phyloP scores from a whole-genome alignment of 2,797 vertebrate genomes.

The Silurus aristotelis region DNA sequence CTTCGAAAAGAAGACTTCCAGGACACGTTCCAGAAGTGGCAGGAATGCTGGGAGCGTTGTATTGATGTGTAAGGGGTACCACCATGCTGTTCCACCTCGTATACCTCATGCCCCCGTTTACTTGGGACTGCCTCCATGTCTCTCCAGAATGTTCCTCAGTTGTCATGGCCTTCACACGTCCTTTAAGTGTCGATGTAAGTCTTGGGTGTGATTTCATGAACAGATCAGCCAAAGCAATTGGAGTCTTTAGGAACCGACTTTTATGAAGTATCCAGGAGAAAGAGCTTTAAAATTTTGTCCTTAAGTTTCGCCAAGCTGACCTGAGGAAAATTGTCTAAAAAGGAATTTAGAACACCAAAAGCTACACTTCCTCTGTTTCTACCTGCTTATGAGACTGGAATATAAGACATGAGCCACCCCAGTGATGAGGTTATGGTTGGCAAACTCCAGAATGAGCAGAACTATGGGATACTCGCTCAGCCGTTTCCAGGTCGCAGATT shows the following conservation, averaged over 20 bases:
- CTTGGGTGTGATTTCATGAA: not conserved
- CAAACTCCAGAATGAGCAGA: conserved; percentile 83
- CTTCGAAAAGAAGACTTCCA: too few relatives aligned
- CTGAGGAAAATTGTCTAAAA: too few relatives aligned
- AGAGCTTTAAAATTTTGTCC: not conserved
- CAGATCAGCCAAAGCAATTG: not conserved
- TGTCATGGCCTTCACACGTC: not conserved
- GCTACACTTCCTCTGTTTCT: conserved; percentile 19
- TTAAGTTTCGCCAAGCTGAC: not conserved
- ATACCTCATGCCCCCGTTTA: not conserved
- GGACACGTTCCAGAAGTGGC: too few relatives aligned
- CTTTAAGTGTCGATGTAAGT: not conserved
- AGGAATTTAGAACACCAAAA: too few relatives aligned
- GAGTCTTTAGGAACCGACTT: not conserved
- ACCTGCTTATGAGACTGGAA: conserved; percentile 82
- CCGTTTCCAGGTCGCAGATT: conserved; percentile 72
- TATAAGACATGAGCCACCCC: conserved; percentile 84
- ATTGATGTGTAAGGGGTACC: too few relatives aligned
- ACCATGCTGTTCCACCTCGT: too few relatives aligned
- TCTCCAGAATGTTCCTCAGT: not conserved
- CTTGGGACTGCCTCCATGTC: not conserved
- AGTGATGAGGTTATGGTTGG: conserved; percentile 84
- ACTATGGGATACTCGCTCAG: conserved; percentile 82
- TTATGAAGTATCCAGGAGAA: not conserved
- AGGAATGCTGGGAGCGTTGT: too few relatives aligned